phyloP scores from a whole-genome alignment of 2,797 vertebrate genomes.

The Pygocentrus nattereri region DNA sequence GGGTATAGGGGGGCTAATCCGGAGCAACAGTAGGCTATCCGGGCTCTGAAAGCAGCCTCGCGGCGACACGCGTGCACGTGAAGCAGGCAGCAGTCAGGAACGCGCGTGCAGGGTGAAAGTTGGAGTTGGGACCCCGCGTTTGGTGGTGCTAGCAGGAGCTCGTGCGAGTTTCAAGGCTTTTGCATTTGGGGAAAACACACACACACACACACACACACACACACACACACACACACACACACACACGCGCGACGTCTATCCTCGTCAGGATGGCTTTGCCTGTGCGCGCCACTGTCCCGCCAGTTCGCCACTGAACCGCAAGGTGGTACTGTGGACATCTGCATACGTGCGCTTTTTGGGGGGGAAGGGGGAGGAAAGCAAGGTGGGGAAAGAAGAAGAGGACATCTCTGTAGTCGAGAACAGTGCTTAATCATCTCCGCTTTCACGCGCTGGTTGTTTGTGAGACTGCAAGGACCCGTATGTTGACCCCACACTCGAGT shows the following conservation, averaged over 20 bases:
- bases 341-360: conserved; percentile 45
- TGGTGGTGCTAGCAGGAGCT: not conserved
- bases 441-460: not conserved
- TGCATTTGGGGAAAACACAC: too few relatives aligned
- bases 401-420: not conserved
- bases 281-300: conserved; percentile 51
- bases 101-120: not conserved
- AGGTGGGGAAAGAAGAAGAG: not conserved
- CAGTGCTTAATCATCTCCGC: conserved; percentile 18
- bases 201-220: too few relatives aligned
- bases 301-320: conserved; percentile 76
- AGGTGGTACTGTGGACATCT: conserved; percentile 88
- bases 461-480: not conserved
- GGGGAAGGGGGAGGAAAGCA: not conserved
- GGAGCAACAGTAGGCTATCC: not conserved
- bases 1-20: not conserved
- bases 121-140: not conserved
- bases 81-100: not conserved
- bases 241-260: not conserved
- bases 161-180: not conserved
- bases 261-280: conserved; percentile 35
- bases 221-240: too few relatives aligned
- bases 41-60: not conserved
- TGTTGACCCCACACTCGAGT: not conserved
- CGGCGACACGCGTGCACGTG: not conserved